A percentile compares a stretch with the other conserved stretches of the same genome.
phyloP scores from a whole-genome alignment of 2,113 vertebrate genomes.

The Dendropsophus ebraccatus region DNA sequence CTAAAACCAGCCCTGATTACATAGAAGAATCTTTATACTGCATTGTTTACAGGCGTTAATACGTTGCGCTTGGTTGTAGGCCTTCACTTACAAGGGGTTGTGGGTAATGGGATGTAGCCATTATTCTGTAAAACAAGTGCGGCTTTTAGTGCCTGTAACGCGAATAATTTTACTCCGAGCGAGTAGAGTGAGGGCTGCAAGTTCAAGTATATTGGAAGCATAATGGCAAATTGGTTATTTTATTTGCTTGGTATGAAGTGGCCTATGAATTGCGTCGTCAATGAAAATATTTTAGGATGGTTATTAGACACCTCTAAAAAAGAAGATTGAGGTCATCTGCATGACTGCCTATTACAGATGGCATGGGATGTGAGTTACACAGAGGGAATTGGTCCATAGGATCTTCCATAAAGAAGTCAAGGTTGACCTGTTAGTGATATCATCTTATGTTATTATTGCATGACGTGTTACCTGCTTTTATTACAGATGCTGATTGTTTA shows the following conservation, averaged over 20 bases:
- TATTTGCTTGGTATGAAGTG: not conserved
- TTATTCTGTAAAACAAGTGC: not conserved
- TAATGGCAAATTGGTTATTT: not conserved
- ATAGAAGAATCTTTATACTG: too few species aligned
- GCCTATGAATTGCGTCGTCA: not conserved
- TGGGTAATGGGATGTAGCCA: not conserved
- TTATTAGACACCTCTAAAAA: slow-evolving; percentile 8
- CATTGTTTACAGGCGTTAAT: not conserved
- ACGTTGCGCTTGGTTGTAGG: too few species aligned
- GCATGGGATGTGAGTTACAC: not conserved
- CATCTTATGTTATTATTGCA: not conserved
- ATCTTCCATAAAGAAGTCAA: not conserved
- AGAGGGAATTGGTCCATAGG: not conserved
- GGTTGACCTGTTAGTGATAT: not conserved
- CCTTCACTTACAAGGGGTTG: not conserved
- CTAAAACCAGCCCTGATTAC: too few species aligned
- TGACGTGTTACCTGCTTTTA: not conserved
- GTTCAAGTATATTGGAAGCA: slow-evolving; percentile 7
- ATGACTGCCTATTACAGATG: not conserved
- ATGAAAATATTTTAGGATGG: not conserved
- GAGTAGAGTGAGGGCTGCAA: not conserved
- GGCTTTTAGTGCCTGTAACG: not conserved
- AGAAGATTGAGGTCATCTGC: not conserved
- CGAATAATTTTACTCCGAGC: not conserved
- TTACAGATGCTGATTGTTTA: not conserved